These are phyloP conservation scores for Lasaia peninsularis DNA, from an alignment of 1,140 invertebrate genomes.

Conservation along the genomic window DNA sequence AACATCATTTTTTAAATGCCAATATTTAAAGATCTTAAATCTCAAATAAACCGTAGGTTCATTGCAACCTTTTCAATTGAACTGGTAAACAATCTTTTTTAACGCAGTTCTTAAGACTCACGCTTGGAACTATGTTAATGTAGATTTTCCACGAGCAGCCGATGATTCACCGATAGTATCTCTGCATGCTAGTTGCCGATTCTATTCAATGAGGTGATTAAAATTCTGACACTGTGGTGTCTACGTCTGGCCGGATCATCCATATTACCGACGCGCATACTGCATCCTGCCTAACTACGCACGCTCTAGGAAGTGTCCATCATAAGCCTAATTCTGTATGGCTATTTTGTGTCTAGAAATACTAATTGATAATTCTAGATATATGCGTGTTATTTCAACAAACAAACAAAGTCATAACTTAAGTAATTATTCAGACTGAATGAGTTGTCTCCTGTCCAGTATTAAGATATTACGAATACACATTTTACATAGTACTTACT, in stretches of 20 bases:
- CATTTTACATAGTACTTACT: too few species aligned
- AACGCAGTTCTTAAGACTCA: background rate
- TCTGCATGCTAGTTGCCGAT: conserved; percentile 54
- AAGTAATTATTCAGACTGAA: too few species aligned
- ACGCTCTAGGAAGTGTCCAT: conserved; percentile 63
- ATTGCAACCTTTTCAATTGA: too few species aligned
- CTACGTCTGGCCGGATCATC: conserved; percentile 62
- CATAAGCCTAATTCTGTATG: conserved; percentile 21
- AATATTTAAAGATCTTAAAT: too few species aligned
- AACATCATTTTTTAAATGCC: too few species aligned
- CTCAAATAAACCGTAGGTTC: too few species aligned
- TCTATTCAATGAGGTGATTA: conserved; percentile 66
- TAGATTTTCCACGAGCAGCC: background rate
- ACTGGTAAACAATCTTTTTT: too few species aligned
- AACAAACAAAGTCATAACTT: too few species aligned
- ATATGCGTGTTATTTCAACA: too few species aligned
- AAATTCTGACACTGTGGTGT: conserved; percentile 60
- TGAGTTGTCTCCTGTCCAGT: too few species aligned
- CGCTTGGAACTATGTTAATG: background rate
- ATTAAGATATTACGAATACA: too few species aligned
- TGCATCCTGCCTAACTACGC: conserved; percentile 53
- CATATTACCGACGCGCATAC: conserved; percentile 59
- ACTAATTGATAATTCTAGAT: too few species aligned
- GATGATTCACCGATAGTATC: conserved; percentile 49
- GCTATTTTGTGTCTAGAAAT: background rate